Evolutionary conservation across 2,113 vertebrate genomes (phyloP), one percentile per base, ranked within the genome.

Genomic region (Pterocles burchelli): DNA sequence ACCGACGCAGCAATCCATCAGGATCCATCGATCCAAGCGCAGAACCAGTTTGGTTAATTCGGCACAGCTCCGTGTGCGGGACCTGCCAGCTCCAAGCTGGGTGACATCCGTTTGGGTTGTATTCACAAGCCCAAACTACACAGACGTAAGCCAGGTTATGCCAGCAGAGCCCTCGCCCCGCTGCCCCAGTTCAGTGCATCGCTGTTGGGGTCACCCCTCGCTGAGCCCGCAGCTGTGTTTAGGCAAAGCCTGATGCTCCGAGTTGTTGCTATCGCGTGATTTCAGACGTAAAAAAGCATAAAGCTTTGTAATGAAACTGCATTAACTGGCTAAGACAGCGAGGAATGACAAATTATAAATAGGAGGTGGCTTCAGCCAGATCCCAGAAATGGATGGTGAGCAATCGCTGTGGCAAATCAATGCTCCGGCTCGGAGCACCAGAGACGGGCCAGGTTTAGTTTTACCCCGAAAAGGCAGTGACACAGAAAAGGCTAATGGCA

Each of bases 321-420:
- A 80, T 73, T 46, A 85, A 78, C 73, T 70, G 74, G 17, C 74
- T 26, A 78, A 76, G 67, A 75, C 17, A 71, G 81, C 1, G 21
- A 66, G 68, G 77, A 95, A 93, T 41, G 77, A n/a, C 43, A 67
- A 55, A 78, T 96, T 96, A 96, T 86, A 95, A 96, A 95, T 89
- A 97, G 93, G 95, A 96, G 73, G 58, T 54, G 74, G 86, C 84
- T 94, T 89, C 85, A 90, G 91, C 85, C 75, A 84, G 45, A 93
- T 70, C 91, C 87, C 71, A 83, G 89, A 90, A 96, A 95, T 85
- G 94, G 91, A 94, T 25, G 61, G 78, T 86, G 94, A 96, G 79
- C 93, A 88, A 91, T 87, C 90, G 9, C 82, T 89, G 93, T 91
- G 85, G 92, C 91, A 89, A 85, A 96, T 74, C 83, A 78, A 90